phyloP scores from a whole-genome alignment of 2,888 invertebrate species.

The Dicranocentrus wangi region DNA sequence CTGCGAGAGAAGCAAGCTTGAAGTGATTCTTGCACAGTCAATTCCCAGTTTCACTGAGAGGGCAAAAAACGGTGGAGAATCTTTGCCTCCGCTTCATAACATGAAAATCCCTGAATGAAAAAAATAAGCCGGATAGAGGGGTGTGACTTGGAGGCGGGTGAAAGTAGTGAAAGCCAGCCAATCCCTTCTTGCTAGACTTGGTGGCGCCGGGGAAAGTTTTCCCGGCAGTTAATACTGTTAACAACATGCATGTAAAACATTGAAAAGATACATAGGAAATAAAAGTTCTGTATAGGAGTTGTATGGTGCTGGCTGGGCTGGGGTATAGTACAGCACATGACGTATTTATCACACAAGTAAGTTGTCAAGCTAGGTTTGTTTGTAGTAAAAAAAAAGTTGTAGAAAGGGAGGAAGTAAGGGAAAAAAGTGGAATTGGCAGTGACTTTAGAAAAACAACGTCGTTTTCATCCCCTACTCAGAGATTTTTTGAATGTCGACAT shows the following conservation, averaged over 20 bases:
- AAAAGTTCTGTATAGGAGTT: neutral
- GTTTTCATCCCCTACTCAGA: conserved; percentile 22
- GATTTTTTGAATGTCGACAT: no score
- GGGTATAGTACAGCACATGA: neutral
- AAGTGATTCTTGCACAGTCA: conserved; percentile 14
- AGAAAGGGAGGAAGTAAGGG: conserved; percentile 18
- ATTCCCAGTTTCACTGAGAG: conserved; percentile 28
- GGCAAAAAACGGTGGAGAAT: conserved; percentile 41
- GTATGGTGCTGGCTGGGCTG: neutral
- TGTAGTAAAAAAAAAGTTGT: conserved; percentile 14
- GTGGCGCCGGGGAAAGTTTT: conserved; percentile 72
- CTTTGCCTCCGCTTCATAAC: neutral
- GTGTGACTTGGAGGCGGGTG: conserved; percentile 71
- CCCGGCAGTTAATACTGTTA: conserved; percentile 62
- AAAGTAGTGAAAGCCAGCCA: conserved; percentile 72
- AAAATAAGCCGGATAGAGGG: conserved; percentile 65
- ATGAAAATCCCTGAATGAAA: conserved; percentile 37
- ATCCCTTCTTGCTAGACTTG: conserved; percentile 70
- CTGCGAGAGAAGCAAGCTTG: conserved; percentile 10
- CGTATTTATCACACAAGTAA: no score
- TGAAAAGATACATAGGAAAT: conserved; percentile 9
- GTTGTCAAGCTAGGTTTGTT: no score
- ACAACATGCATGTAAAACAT: conserved; percentile 7
- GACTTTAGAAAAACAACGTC: conserved; percentile 28
- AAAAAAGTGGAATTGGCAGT: conserved; percentile 32